Conservation (phyloP, 2,888 invertebrate genomes). For the Reticulitermes lucifugus region DNA sequence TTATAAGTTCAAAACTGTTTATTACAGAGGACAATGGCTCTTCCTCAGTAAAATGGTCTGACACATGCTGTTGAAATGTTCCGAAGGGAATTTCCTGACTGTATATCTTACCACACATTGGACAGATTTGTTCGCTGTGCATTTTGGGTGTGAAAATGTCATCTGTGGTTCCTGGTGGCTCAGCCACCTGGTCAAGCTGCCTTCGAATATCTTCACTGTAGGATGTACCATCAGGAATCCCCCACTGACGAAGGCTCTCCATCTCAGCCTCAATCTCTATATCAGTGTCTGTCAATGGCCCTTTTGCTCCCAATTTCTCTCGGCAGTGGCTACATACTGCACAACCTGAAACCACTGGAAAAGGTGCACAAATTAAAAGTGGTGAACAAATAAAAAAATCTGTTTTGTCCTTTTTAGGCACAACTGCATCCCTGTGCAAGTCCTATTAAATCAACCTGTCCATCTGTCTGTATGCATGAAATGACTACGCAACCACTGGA, state of each 20-base stretch:
- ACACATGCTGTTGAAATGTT: conserved; percentile 80
- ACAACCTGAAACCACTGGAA: background rate
- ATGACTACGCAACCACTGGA: too few relatives aligned
- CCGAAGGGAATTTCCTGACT: conserved; percentile 69
- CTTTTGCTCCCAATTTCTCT: background rate
- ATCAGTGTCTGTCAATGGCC: background rate
- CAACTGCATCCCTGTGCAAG: too few relatives aligned
- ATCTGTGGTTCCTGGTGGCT: conserved; percentile 19
- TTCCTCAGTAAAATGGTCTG: conserved; percentile 78
- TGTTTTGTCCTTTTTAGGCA: too few relatives aligned
- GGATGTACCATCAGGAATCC: conserved; percentile 25
- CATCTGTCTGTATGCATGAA: too few relatives aligned
- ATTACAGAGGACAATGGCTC: conserved; percentile 50
- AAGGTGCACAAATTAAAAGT: background rate
- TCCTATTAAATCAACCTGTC: too few relatives aligned
- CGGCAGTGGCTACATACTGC: background rate
- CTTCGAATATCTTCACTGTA: conserved; percentile 21
- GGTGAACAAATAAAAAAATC: too few relatives aligned
- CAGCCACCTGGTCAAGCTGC: conserved; percentile 42
- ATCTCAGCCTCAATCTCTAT: conserved; percentile 16
- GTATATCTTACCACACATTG: conserved; percentile 78
- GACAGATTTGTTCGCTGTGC: conserved; percentile 73
- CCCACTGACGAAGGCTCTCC: conserved; percentile 41
- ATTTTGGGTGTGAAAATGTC: background rate
- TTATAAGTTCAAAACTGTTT: conserved; percentile 49